These are phyloP conservation scores for Laterallus jamaicensis DNA, from an alignment of 2,113 vertebrate species.

Conservation along the genomic window DNA sequence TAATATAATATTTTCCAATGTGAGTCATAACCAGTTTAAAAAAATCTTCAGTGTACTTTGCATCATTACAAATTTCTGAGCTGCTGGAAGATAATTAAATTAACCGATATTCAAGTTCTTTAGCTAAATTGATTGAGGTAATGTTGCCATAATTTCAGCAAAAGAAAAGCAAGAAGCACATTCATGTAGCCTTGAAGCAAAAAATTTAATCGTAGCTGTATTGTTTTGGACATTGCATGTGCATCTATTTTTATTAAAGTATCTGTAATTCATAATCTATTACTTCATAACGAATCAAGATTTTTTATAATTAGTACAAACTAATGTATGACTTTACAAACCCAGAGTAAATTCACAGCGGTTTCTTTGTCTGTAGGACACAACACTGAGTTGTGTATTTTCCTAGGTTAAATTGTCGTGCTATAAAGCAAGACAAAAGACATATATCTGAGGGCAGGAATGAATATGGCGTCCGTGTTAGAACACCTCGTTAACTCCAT, in stretches of 20 bases:
- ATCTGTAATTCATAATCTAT: conserved; percentile 16
- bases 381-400: neutral
- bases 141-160: conserved; percentile 47
- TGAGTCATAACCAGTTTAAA: conserved; percentile 20
- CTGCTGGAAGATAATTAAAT: conserved; percentile 56
- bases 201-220: conserved; percentile 53
- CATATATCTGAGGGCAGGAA: neutral
- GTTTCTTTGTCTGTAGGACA: neutral
- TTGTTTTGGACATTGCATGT: conserved; percentile 46
- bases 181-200: conserved; percentile 48
- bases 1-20: conserved; percentile 10
- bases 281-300: conserved; percentile 42
- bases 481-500: neutral
- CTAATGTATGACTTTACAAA: neutral
- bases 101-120: conserved; percentile 49
- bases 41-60: conserved; percentile 13
- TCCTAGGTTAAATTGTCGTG: neutral
- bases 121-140: conserved; percentile 57
- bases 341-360: neutral
- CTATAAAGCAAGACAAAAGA: neutral
- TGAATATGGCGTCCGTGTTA: neutral
- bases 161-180: conserved; percentile 18
- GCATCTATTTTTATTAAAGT: conserved; percentile 56
- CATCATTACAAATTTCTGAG: neutral
- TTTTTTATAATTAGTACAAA: conserved; percentile 42